phyloP scores from a whole-genome alignment of 2,797 vertebrate species.

The Neostethus bicornis region DNA sequence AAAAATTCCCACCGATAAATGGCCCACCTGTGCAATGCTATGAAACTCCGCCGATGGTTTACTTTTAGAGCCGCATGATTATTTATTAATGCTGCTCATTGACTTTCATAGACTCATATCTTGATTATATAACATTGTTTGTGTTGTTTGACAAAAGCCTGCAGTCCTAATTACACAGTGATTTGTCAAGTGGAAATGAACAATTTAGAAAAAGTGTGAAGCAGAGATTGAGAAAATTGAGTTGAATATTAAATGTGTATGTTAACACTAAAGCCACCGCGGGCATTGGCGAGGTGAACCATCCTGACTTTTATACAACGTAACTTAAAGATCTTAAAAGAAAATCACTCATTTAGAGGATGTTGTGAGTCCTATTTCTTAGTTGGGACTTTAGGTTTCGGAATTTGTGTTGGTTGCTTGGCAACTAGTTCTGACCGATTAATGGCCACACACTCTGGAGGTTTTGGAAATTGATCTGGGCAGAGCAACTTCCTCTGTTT shows the following conservation, averaged over 20 bases:
- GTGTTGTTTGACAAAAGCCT: neutral
- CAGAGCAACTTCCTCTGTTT: neutral
- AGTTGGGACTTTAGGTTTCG: slow-evolving; percentile 19
- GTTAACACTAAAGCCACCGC: neutral
- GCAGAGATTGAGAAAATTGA: neutral
- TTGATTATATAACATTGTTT: neutral
- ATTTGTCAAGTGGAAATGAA: slow-evolving; percentile 1
- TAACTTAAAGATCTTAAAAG: neutral
- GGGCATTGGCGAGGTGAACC: neutral
- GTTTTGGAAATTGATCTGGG: slow-evolving; percentile 11
- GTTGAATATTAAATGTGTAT: neutral
- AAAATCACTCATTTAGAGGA: slow-evolving; percentile 1
- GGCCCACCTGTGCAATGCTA: slow-evolving; percentile 49
- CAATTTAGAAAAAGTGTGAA: neutral
- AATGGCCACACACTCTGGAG: slow-evolving; percentile 7
- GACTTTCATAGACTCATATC: neutral
- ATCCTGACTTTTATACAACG: neutral
- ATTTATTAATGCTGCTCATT: neutral
- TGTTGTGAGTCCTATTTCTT: slow-evolving; percentile 14
- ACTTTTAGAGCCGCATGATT: neutral
- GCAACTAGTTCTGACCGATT: slow-evolving; percentile 29
- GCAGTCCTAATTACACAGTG: neutral
- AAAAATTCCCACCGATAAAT: slow-evolving; percentile 50
- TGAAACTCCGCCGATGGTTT: slow-evolving; percentile 5
- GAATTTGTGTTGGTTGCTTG: slow-evolving; percentile 31